Evolutionary conservation across 2,888 invertebrate genomes (phyloP).

Genomic region (Escarpia spicata): DNA sequence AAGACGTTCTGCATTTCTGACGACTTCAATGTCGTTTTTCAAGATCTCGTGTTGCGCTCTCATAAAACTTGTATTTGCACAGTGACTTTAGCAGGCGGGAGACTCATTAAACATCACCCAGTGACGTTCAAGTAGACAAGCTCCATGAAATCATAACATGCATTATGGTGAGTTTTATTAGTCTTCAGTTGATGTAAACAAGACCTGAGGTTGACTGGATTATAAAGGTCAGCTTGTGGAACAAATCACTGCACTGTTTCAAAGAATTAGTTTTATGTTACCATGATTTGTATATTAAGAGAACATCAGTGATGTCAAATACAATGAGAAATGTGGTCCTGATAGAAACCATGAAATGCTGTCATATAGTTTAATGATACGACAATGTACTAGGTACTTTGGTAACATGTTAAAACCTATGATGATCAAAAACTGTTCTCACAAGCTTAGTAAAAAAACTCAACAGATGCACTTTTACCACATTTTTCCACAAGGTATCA

Average conservation of each 20-base stretch:
- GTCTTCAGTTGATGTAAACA: no score
- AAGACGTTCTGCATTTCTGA: not conserved
- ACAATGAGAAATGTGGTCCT: not conserved
- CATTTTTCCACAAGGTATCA: not conserved
- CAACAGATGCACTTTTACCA: not conserved
- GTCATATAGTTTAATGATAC: not conserved
- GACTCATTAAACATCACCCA: not conserved
- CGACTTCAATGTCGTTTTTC: not conserved
- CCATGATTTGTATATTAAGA: not conserved
- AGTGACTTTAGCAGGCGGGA: not conserved
- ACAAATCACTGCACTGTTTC: no score
- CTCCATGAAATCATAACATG: not conserved
- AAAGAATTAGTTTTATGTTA: not conserved
- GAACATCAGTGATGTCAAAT: not conserved
- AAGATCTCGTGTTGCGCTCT: not conserved
- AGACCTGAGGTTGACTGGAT: no score
- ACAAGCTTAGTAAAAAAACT: not conserved
- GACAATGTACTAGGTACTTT: not conserved
- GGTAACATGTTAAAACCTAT: not conserved
- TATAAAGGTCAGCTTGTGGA: no score
- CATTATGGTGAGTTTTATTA: no score
- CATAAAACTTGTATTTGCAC: not conserved
- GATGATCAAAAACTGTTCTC: not conserved
- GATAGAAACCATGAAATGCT: no score
- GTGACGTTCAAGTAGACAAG: not conserved